phyloP scores from a whole-genome alignment of 2,797 vertebrate genomes.

The Pyrocephalus nanus region DNA sequence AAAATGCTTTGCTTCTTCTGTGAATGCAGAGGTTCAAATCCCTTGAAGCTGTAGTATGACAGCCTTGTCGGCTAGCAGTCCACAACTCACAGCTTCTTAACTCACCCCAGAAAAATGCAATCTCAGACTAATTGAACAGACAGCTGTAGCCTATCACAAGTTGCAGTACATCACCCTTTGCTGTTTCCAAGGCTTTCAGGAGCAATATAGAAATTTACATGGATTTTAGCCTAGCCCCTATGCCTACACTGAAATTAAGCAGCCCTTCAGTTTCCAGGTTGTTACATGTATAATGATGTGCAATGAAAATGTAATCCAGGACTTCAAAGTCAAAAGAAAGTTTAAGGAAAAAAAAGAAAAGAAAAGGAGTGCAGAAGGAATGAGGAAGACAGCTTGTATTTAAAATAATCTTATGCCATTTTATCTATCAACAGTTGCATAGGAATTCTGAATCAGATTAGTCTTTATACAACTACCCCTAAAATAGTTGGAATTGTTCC shows the following conservation, averaged over 20 bases:
- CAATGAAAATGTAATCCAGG: not conserved
- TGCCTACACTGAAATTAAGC: not conserved
- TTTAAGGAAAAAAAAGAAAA: not conserved
- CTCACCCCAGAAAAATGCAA: not conserved
- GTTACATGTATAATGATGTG: not conserved
- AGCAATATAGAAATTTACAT: not conserved
- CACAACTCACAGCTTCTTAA: slow-evolving; percentile 1
- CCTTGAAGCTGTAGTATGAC: not conserved
- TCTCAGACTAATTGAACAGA: not conserved
- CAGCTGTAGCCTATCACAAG: not conserved
- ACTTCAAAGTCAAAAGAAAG: not conserved
- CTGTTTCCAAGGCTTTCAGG: not conserved
- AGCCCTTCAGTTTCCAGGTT: not conserved
- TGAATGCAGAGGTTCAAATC: not conserved
- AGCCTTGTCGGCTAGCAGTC: not conserved
- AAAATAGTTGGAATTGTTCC: not conserved
- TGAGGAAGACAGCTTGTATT: not conserved
- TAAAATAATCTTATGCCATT: not conserved
- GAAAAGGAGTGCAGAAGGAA: not conserved
- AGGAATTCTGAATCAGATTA: not conserved
- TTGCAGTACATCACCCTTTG: not conserved
- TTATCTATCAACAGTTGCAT: not conserved
- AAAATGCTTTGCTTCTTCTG: not conserved
- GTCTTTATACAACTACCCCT: not conserved
- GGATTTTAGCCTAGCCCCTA: not conserved